A percentile compares a stretch with the other conserved stretches of the same genome.
phyloP scores from a whole-genome alignment of 2,113 vertebrate species.

The Sylvietta virens region DNA sequence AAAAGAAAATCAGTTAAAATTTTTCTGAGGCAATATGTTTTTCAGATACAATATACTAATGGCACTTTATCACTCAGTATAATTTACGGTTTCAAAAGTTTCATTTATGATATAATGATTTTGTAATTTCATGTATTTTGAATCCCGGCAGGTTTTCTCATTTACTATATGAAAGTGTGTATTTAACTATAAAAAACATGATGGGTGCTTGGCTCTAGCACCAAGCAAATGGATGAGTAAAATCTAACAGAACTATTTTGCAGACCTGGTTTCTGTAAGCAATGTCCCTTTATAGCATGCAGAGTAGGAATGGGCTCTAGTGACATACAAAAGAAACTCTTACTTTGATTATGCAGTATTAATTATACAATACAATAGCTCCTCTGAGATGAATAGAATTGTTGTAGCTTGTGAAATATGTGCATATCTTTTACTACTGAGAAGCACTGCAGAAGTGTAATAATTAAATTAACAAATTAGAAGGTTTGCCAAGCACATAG shows the following conservation, averaged over 20 bases:
- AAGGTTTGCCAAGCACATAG: neutral
- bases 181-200: neutral
- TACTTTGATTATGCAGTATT: slow-evolving; percentile 8
- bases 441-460: neutral
- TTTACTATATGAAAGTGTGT: neutral
- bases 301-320: neutral
- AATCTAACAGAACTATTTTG: neutral
- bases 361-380: slow-evolving; percentile 36
- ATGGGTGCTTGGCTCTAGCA: neutral
- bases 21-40: neutral
- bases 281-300: neutral
- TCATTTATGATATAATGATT: neutral
- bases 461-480: slow-evolving; percentile 23
- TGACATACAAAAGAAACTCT: neutral
- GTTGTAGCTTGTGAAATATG: neutral
- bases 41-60: neutral
- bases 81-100: neutral
- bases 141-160: neutral
- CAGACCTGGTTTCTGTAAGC: neutral
- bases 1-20: neutral
- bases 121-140: neutral
- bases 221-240: neutral
- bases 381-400: slow-evolving; percentile 10
- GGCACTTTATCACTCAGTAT: neutral
- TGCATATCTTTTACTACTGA: neutral